phyloP scores from a whole-genome alignment of 2,113 vertebrate species.

The Phrynocephalus versicolor region DNA sequence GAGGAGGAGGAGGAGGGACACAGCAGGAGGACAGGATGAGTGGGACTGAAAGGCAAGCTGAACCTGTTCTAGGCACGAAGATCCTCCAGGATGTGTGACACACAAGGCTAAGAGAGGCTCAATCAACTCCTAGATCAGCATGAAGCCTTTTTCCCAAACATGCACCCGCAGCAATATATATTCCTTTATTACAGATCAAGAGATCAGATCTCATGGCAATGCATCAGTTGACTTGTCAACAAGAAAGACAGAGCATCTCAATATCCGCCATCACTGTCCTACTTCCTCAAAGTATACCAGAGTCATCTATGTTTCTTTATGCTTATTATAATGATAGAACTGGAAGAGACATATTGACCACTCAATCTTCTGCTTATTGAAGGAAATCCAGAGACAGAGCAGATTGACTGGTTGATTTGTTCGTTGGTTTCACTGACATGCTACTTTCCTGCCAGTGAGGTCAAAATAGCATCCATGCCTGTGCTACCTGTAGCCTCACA shows the following conservation, averaged over 20 bases:
- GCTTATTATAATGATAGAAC: not conserved
- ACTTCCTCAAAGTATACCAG: not conserved
- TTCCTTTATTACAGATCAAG: no score
- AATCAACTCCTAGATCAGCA: not conserved
- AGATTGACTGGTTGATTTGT: no score
- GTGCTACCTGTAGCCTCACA: no score
- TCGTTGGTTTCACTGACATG: no score
- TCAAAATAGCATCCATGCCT: no score
- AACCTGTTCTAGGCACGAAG: not conserved
- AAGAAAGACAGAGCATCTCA: not conserved
- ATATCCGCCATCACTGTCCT: not conserved
- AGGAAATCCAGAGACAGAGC: no score
- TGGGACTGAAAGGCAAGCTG: not conserved
- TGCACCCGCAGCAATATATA: no score
- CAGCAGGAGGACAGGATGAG: not conserved
- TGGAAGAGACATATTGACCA: no score
- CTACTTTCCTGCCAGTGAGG: no score
- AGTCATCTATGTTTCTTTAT: not conserved
- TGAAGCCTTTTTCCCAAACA: not conserved
- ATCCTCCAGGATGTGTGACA: not conserved
- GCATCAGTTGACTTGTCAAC: not conserved
- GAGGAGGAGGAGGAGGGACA: not conserved
- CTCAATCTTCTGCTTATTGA: no score
- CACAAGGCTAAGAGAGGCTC: not conserved
- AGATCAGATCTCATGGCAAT: no score